Base-by-base conservation (phyloP, 2,113 vertebrate species). In the Candoia aspera region DNA sequence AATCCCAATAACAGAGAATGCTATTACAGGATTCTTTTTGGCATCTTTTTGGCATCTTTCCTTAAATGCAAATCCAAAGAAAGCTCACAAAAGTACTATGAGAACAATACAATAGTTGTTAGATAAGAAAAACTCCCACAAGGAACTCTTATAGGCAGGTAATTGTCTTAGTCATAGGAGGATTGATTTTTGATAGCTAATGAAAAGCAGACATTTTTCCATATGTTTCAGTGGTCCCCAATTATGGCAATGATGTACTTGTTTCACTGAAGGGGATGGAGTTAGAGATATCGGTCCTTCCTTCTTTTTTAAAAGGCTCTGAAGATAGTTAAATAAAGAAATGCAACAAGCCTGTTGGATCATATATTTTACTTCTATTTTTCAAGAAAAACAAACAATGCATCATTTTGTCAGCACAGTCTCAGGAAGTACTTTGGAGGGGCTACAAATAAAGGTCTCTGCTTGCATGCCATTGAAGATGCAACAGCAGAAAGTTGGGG, bases 41-140 rank as follows among this genome's bases (percentile, higher is more conserved):
- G 92, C 90, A 93, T 86, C 73, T 23, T 88, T 93, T 88, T 15
- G 86, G 92, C 90, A 93, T 94, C 93, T 85, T 94, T 96, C 91
- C 94, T 93, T 89, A 89, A 88, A n/a, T 94, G 87, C 93, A 88
- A 93, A 90, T 21, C 29, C 64, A 83, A 92, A 29, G 6, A 58
- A 88, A 95, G 62, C 54, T 88, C 92, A 91, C 88, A 87, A 94
- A 94, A 88, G 87, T 17, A 0, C 19, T 26, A 93, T 49, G 87
- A 92, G 94, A 94, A 92, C 8, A 84, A 46, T 42, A 55, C n/a
- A 33, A 12, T 53, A 73, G 19, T 21, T 73, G 88, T n/a, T 53
- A 73, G 46, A 73, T 33, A 55, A 90, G 62, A 90, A n/a, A 73
- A 90, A 79, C 62, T 33, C 62, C 62, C 21, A 13, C n/a, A 53